Conservation (phyloP, 2,113 vertebrate species). For the Dasyornis broadbenti region DNA sequence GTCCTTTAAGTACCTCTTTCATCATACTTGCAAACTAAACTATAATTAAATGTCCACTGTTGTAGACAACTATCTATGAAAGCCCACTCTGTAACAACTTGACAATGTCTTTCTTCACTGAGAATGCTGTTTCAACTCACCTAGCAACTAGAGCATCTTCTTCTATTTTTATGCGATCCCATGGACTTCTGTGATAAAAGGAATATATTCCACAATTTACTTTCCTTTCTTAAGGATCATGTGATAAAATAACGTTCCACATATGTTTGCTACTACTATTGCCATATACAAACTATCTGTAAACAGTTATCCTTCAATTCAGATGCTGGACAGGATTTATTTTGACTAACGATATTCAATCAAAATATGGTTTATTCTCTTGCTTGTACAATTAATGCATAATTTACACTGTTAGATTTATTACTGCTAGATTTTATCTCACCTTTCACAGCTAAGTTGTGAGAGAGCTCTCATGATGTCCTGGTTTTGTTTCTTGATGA, state of each 20-base stretch:
- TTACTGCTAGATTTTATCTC: background rate
- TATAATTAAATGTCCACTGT: background rate
- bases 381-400: background rate
- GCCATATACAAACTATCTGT: background rate
- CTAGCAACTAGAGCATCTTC: background rate
- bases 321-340: background rate
- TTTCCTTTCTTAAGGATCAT: background rate
- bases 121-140: background rate
- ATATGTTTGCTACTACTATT: background rate
- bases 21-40: background rate
- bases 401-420: background rate
- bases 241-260: background rate
- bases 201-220: background rate
- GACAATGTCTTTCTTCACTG: background rate
- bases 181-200: background rate
- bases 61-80: background rate
- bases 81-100: background rate
- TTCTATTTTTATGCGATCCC: background rate
- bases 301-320: background rate
- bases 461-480: background rate
- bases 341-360: background rate
- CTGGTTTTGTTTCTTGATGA: background rate
- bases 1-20: background rate
- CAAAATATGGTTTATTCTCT: background rate
- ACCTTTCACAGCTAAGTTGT: background rate